Evolutionary conservation across 2,113 vertebrate genomes (phyloP).

Genomic region (Arvicanthis niloticus): DNA sequence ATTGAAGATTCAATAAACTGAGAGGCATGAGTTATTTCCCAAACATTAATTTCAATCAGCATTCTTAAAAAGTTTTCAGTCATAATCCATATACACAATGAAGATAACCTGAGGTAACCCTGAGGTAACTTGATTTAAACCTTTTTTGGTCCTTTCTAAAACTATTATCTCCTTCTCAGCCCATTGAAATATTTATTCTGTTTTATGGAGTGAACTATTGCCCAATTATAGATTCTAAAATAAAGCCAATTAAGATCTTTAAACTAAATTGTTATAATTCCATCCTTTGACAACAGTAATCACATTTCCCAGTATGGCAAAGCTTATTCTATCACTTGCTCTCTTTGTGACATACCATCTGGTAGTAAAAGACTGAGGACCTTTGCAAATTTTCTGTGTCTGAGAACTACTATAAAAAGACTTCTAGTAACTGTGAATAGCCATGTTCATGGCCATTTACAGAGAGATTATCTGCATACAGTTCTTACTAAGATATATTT

Average conservation of each 20-base stretch:
- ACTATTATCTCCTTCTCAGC: neutral
- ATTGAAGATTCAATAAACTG: neutral
- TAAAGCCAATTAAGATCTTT: conserved; percentile 8
- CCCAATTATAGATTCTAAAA: neutral
- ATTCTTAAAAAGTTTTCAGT: too few relatives aligned
- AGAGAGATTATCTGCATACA: neutral
- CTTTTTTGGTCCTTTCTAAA: neutral
- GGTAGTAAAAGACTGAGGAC: neutral
- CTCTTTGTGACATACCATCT: neutral
- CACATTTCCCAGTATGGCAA: neutral
- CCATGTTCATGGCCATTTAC: neutral
- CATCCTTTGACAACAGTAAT: neutral
- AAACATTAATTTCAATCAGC: neutral
- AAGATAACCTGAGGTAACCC: neutral
- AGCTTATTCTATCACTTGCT: neutral
- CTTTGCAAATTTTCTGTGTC: neutral
- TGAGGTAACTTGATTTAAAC: neutral
- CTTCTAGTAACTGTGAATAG: neutral
- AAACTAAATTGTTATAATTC: conserved; percentile 31
- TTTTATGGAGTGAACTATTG: conserved; percentile 28
- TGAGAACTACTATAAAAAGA: neutral
- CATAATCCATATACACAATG: neutral
- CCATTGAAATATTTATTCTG: neutral
- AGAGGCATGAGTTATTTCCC: neutral
- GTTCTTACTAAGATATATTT: neutral